A percentile compares a stretch with the other conserved stretches of the same genome.
These are phyloP conservation scores for Leucophora obtusa DNA, from an alignment of 2,888 invertebrate genomes.

Conservation along the genomic window DNA sequence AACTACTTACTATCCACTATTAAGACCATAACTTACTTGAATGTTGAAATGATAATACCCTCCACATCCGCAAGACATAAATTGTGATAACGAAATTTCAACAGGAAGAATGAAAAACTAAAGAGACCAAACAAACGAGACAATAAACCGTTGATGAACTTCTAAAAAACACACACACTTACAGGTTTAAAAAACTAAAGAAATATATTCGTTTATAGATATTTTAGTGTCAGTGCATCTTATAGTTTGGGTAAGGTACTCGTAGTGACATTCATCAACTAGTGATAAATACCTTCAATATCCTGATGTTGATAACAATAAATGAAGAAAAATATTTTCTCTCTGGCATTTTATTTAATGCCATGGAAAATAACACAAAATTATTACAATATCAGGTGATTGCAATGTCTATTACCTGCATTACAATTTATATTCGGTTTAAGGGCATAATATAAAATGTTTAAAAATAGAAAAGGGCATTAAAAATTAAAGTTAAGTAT, in stretches of 20 bases:
- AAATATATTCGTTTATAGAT: neutral
- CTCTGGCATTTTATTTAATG: neutral
- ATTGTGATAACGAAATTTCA: neutral
- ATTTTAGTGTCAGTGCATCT: conserved; percentile 3
- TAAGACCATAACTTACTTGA: conserved; percentile 26
- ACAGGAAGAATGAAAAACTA: neutral
- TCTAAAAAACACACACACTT: neutral
- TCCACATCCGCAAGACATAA: conserved; percentile 6
- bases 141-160: neutral
- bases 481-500: too few species aligned
- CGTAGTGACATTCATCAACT: neutral
- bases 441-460: too few species aligned
- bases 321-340: conserved; percentile 7
- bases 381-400: conserved; percentile 2
- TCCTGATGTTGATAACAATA: conserved; percentile 8
- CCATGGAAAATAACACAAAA: conserved; percentile 1
- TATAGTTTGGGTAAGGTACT: neutral
- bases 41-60: conserved; percentile 26
- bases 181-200: neutral
- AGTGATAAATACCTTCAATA: conserved; percentile 30
- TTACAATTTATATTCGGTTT: conserved; percentile 6
- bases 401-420: neutral
- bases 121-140: neutral
- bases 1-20: neutral
- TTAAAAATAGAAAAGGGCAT: too few species aligned